Evolutionary conservation across 2,113 vertebrate genomes (phyloP), one percentile per base, ranked within the genome.

Genomic region (Dicerorhinus sumatrensis): DNA sequence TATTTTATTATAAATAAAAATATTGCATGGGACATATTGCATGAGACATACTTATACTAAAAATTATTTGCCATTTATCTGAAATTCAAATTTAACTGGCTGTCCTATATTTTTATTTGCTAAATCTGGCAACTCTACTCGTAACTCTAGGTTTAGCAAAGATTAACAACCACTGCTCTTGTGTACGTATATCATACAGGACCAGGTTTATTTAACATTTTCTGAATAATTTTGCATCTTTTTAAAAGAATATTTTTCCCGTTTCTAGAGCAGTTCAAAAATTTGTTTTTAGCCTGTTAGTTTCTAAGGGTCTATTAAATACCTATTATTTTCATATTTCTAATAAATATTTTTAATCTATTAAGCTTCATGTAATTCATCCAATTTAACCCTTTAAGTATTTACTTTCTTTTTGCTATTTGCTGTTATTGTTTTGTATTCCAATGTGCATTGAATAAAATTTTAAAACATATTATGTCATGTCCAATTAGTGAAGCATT

Each of bases 151-250:
- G 36, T 23, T 62, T 42, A 86, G 3, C 7, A 36, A 88, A 33
- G 14, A 75, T 46, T 46, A 70, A 21, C 8, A 82, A 70, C 33
- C 25, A 39, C 33, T 58, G n/a, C 29, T 91, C 62, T 46, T 36
- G 8, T 84, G 31, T 88, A 17, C 60, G 20, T 60, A 58, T 31
- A 29, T 76, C 21, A 65, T 56, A 76, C 54, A 89, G 17, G 16
- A 67, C 10, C 93, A 39, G 31, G 0, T 51, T 91, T 89, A 48
- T 91, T 88, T 76, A 54, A 92, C 17, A 3, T 79, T 91, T 96
- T 92, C 39, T 80, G n/a, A 80, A 85, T 84, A 79, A 81, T 79
- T 94, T 92, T 93, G 29, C 25, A 79, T 73, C 54, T 72, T 93
- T 90, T 72, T 25, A 81, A 86, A 87, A 81, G 13, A 76, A 81